Percentiles rank a stretch among this genome's conserved stretches.
Evolutionary conservation across 2,113 vertebrate species (phyloP).

Genomic region (Bothrops jararaca): DNA sequence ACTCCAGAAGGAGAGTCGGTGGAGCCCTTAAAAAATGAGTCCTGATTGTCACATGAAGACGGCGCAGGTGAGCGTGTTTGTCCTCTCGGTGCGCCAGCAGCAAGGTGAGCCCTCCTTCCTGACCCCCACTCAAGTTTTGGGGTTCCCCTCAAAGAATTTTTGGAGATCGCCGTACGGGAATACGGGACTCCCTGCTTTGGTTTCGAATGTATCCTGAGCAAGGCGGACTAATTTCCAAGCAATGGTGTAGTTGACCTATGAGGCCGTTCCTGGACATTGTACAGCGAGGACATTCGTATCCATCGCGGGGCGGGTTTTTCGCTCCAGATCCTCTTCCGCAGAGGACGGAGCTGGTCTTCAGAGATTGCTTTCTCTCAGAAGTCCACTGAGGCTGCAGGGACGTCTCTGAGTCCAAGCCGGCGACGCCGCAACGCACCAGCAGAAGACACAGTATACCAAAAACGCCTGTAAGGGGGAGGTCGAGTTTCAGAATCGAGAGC

Average conservation of each 20-base stretch:
- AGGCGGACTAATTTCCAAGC: not conserved
- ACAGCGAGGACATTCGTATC: not conserved
- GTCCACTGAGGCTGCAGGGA: slow-evolving; percentile 78
- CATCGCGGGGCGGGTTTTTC: accelerated
- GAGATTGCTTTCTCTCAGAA: slow-evolving; percentile 82
- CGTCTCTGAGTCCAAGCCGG: slow-evolving; percentile 67
- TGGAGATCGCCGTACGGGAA: no score
- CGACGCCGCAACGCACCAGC: no score
- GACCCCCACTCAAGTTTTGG: not conserved
- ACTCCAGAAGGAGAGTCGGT: not conserved
- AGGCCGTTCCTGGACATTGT: not conserved
- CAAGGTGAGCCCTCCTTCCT: not conserved
- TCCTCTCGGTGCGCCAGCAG: not conserved
- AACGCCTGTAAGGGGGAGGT: slow-evolving; percentile 83
- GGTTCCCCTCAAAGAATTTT: not conserved
- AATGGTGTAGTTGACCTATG: accelerated
- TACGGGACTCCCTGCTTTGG: not conserved
- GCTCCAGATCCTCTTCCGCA: not conserved
- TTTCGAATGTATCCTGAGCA: not conserved
- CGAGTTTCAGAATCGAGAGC: slow-evolving; percentile 86
- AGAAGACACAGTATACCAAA: no score
- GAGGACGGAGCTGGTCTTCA: slow-evolving; percentile 12
- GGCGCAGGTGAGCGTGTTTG: accelerated
- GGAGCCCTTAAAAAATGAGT: not conserved
- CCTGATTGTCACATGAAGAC: not conserved